phyloP scores from a whole-genome alignment of 2,113 vertebrate species.

The Tiliqua scincoides region DNA sequence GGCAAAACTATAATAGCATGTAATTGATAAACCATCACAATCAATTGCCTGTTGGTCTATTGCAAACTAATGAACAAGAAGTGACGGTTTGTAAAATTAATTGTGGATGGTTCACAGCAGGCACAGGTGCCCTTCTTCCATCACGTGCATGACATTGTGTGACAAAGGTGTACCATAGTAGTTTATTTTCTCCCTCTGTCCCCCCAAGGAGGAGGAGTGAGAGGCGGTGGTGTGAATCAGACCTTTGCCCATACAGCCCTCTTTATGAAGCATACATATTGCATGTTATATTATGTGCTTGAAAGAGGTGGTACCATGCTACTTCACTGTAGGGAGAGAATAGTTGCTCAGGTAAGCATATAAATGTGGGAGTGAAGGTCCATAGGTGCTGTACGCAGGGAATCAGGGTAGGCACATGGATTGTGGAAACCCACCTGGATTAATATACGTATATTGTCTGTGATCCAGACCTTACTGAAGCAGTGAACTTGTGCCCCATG shows the following conservation, averaged over 20 bases:
- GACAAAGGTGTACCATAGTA: not conserved
- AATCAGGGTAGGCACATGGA: not conserved
- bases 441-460: not conserved
- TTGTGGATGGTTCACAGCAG: not conserved
- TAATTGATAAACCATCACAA: slow-evolving; percentile 16
- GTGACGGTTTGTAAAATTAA: not conserved
- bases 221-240: not conserved
- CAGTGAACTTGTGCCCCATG: too few species aligned
- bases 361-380: not conserved
- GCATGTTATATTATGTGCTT: not conserved
- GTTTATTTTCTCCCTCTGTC: not conserved
- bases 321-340: not conserved
- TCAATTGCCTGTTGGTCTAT: not conserved
- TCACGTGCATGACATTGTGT: not conserved
- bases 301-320: not conserved
- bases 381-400: not conserved
- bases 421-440: too few species aligned
- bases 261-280: not conserved
- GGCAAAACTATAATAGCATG: slow-evolving; percentile 13
- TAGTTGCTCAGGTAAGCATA: not conserved
- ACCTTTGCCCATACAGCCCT: not conserved
- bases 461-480: not conserved
- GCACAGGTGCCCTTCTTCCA: too few species aligned
- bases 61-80: not conserved
- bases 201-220: not conserved